Base-by-base conservation (phyloP, 1,140 invertebrate species). In the Nasonia longicornis region DNA sequence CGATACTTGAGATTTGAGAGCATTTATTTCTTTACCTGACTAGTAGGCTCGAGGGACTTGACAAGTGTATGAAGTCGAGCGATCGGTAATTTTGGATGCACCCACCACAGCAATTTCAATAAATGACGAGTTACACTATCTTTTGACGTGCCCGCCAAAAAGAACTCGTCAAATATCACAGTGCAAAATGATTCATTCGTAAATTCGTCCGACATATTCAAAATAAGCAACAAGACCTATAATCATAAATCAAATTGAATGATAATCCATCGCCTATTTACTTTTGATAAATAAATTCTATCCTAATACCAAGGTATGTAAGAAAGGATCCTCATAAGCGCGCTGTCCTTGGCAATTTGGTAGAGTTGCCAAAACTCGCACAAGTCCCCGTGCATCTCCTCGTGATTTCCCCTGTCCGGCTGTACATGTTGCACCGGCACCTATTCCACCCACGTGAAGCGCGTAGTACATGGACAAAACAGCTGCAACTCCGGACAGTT, bases 391-490 rank as follows among this genome's bases (percentile, higher is more conserved):
- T 79, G 95, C 93, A 91, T 98, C 97, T 4, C 90, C 88, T 87
- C 96, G 94, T 20, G 93, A 89, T 85, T 95, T 94, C 2, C 95
- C 95, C 58, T 76, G 77, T 10, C 22, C 58, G 42, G 48, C 31
- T n/a, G 80, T 35, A 42, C 38, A 8, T 20, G 6, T 95, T 96
- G 12, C 38, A 11, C 83, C 96, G 6, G 86, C 86, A 88, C 95
- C 94, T 58, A 95, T 94, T 78, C 96, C 94, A 1, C 96, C 95
- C 42, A 96, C 94, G 88, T 98, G 96, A 16, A 98, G 90, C 0
- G 97, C 96, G 87, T 99, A 98, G 89, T 99, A 98, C 96, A 98
- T 98, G 2, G 97, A 96, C 74, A 99, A 89, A 35, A 98, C 95
- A 86, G 96, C 96, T 48, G 97, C 97, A 6, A 99, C 96, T 6